Conservation (phyloP, 2,888 invertebrate genomes). For the Eupithecia abbreviata region DNA sequence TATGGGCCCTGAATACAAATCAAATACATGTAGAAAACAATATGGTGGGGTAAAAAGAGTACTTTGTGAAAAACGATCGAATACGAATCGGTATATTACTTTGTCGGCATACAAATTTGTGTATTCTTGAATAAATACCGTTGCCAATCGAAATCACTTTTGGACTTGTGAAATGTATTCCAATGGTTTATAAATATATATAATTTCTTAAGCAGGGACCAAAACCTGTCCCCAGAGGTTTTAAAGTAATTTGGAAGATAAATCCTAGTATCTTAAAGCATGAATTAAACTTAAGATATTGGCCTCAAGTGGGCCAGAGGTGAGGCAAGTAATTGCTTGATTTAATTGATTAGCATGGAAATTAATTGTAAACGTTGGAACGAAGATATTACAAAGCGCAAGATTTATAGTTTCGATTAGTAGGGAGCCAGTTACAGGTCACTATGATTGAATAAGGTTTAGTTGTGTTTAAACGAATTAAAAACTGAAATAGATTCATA, state of each 20-base stretch:
- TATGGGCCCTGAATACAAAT: constrained; percentile 33
- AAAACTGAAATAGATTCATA: background rate
- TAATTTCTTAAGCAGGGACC: background rate
- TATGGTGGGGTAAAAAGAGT: constrained; percentile 35
- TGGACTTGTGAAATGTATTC: background rate
- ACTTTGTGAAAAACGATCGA: constrained; percentile 40
- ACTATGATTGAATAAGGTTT: background rate
- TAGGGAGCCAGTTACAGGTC: constrained; percentile 13
- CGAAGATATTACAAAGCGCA: constrained; percentile 30
- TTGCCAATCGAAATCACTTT: constrained; percentile 8
- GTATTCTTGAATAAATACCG: constrained; percentile 30
- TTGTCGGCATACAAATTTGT: constrained; percentile 34
- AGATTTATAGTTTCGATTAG: constrained; percentile 36
- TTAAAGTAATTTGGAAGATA: constrained; percentile 24
- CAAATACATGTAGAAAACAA: constrained; percentile 28
- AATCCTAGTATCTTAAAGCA: constrained; percentile 32
- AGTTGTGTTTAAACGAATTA: background rate
- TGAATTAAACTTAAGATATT: constrained; percentile 43
- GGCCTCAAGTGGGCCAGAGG: constrained; percentile 57
- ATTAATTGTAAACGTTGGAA: constrained; percentile 51
- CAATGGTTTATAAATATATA: background rate
- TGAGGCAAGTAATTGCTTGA: constrained; percentile 64
- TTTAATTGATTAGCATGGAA: constrained; percentile 69
- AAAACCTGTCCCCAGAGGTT: background rate
- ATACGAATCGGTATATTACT: constrained; percentile 15